Evolutionary conservation across 2,888 invertebrate species (phyloP).

Genomic region (Smittia aterrima): DNA sequence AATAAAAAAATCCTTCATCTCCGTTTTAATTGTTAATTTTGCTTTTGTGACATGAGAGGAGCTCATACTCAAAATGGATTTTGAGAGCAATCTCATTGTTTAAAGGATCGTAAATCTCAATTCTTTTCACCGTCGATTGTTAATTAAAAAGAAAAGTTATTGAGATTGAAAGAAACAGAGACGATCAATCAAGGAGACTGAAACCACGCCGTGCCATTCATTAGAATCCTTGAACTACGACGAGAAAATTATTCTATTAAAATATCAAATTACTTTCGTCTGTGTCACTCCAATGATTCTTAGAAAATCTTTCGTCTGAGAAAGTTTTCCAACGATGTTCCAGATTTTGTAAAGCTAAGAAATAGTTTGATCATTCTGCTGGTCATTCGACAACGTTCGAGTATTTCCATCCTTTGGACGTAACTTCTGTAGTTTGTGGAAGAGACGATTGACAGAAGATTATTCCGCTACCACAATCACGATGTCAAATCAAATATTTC

Average conservation of each 20-base stretch:
- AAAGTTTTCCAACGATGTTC: not conserved
- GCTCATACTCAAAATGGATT: not conserved
- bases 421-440: too few species aligned
- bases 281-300: not conserved
- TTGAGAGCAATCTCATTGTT: not conserved
- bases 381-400: too few species aligned
- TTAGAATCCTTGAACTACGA: not conserved
- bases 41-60: not conserved
- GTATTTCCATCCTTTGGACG: too few species aligned
- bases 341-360: too few species aligned
- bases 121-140: slow-evolving; percentile 13
- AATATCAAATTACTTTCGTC: slow-evolving; percentile 32
- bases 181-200: not conserved
- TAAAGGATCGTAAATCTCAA: not conserved
- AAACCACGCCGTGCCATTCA: slow-evolving; percentile 24
- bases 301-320: not conserved
- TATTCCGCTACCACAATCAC: too few species aligned
- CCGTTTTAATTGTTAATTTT: slow-evolving; percentile 15
- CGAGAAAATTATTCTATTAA: slow-evolving; percentile 34
- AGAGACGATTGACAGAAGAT: too few species aligned
- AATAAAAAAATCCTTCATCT: not conserved
- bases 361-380: too few species aligned
- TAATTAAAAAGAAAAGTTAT: slow-evolving; percentile 2
- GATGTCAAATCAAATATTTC: too few species aligned
- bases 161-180: not conserved